A percentile compares a stretch with the other conserved stretches of the same genome.
Conservation (phyloP, 2,113 vertebrate genomes). For the Phoxinus phoxinus region DNA sequence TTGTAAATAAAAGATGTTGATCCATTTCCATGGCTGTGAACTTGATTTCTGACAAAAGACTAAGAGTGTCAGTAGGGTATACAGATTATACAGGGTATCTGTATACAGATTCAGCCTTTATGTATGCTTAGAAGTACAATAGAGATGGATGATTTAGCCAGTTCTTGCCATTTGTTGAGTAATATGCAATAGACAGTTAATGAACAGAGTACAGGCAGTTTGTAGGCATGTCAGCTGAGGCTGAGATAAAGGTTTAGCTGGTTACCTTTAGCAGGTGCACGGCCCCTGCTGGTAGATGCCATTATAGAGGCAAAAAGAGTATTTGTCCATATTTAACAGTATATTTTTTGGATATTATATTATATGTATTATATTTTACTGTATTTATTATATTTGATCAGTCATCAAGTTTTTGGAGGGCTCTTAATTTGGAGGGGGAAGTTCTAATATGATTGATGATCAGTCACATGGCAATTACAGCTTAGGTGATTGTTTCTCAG, state of each 20-base stretch:
- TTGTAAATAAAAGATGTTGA: constrained; percentile 67
- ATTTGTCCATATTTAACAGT: too few species aligned
- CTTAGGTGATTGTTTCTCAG: too few species aligned
- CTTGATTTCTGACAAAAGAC: neutral
- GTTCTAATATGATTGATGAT: too few species aligned
- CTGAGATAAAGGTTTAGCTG: neutral
- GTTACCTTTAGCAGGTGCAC: too few species aligned
- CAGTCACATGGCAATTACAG: too few species aligned
- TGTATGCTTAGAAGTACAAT: neutral
- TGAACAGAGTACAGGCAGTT: neutral
- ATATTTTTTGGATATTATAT: too few species aligned
- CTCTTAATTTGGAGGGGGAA: too few species aligned
- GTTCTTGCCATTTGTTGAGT: neutral
- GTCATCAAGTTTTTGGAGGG: too few species aligned
- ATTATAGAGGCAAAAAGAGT: too few species aligned
- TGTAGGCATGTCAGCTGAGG: neutral
- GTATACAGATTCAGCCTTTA: neutral
- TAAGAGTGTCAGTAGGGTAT: neutral
- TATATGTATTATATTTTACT: neutral
- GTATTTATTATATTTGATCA: neutral
- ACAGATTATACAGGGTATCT: too few species aligned
- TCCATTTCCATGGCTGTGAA: constrained; percentile 56
- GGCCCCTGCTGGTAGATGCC: too few species aligned
- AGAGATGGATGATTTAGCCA: neutral
- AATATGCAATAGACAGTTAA: neutral